Percentiles rank a stretch among this genome's conserved stretches.
These are phyloP conservation scores for Ptyas mucosa DNA, from an alignment of 2,113 vertebrate genomes.

Conservation along the genomic window DNA sequence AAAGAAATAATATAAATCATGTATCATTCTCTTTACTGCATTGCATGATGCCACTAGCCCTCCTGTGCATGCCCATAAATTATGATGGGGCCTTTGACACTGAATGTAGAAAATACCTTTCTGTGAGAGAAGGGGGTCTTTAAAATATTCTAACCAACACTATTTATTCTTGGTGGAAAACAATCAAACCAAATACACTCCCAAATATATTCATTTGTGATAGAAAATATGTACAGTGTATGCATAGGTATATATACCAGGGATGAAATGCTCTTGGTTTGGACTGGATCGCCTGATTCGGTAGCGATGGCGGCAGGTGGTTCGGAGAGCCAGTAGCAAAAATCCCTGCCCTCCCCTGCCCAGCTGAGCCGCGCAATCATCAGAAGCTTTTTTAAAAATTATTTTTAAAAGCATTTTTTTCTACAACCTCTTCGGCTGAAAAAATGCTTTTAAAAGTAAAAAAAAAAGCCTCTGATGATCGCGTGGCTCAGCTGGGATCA, in stretches of 20 bases:
- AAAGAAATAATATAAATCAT: background rate
- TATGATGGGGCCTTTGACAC: background rate
- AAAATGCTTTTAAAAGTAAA: too few species aligned
- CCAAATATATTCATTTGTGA: background rate
- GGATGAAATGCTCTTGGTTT: too few species aligned
- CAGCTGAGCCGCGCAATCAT: too few species aligned
- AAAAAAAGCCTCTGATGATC: too few species aligned
- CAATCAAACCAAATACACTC: background rate
- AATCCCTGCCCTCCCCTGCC: too few species aligned
- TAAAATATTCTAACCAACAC: background rate
- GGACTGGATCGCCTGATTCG: too few species aligned
- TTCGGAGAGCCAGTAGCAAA: too few species aligned
- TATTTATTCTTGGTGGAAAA: background rate
- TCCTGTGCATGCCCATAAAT: background rate
- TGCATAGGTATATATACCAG: background rate
- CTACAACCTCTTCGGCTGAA: too few species aligned
- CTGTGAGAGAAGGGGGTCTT: background rate
- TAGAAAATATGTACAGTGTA: background rate
- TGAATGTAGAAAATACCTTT: background rate
- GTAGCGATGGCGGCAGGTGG: too few species aligned
- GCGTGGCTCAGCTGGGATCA: too few species aligned
- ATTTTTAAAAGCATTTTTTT: too few species aligned
- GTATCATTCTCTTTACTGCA: background rate
- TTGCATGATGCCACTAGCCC: background rate
- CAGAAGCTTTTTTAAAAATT: too few species aligned